Evolutionary conservation across 2,113 vertebrate genomes (phyloP).

Genomic region (Axis porcinus): DNA sequence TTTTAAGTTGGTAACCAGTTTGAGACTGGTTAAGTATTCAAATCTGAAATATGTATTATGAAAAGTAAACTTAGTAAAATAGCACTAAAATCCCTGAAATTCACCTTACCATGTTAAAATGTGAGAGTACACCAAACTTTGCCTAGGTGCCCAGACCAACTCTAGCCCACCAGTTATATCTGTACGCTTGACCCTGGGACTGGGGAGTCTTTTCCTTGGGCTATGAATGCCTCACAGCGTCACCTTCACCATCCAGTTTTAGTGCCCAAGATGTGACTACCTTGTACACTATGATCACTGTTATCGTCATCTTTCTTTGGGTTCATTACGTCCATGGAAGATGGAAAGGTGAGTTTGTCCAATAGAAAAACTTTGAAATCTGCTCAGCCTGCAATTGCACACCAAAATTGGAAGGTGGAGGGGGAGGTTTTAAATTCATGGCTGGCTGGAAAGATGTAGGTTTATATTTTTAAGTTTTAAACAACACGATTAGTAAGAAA

Average conservation of each 20-base stretch:
- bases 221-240: background rate
- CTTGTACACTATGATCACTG: background rate
- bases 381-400: background rate
- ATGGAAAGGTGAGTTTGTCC: slow-evolving; percentile 4
- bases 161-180: background rate
- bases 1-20: background rate
- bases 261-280: background rate
- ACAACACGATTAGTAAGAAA: slow-evolving; percentile 38
- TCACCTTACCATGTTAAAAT: background rate
- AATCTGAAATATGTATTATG: background rate
- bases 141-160: background rate
- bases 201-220: background rate
- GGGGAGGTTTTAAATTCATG: background rate
- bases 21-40: background rate
- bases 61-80: background rate
- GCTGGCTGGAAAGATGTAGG: slow-evolving; percentile 24
- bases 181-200: background rate
- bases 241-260: background rate
- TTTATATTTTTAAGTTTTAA: slow-evolving; percentile 50
- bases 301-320: background rate
- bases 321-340: background rate
- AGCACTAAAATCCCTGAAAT: background rate
- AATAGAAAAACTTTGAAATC: background rate
- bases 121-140: background rate
- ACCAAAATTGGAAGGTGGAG: background rate